phyloP scores from a whole-genome alignment of 2,888 invertebrate species.

The Myathropa florea region DNA sequence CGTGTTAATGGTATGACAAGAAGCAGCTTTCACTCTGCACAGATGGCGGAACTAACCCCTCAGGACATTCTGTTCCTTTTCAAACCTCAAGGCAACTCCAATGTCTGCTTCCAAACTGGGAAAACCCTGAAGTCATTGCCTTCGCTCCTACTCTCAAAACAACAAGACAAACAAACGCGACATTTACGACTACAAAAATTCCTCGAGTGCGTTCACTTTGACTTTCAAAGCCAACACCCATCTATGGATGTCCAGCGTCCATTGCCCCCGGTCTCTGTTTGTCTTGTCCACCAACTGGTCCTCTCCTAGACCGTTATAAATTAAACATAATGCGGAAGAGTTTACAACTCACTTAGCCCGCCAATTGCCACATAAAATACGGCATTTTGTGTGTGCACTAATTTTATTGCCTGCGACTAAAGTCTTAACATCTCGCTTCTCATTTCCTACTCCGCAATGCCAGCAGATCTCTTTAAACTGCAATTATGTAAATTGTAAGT shows the following conservation, averaged over 20 bases:
- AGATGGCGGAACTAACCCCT: no score
- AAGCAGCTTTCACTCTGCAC: no score
- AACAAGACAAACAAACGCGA: no score
- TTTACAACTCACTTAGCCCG: constrained; percentile 16
- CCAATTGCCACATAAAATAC: constrained; percentile 23
- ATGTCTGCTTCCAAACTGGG: no score
- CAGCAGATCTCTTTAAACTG: constrained; percentile 12
- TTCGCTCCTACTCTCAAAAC: no score
- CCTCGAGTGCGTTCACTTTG: background rate
- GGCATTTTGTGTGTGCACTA: background rate
- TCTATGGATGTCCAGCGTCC: background rate
- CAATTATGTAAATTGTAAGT: constrained; percentile 42
- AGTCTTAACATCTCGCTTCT: background rate
- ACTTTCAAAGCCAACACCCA: background rate
- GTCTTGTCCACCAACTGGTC: background rate
- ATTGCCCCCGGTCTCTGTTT: background rate
- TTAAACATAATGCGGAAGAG: constrained; percentile 3
- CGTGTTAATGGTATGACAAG: background rate
- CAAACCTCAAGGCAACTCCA: no score
- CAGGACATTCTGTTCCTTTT: background rate
- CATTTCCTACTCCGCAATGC: constrained; percentile 1
- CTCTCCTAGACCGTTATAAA: background rate
- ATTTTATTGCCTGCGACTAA: background rate
- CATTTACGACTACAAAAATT: background rate
- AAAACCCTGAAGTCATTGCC: no score